Evolutionary conservation across 2,113 vertebrate genomes (phyloP).

Genomic region (Grantiella picta): DNA sequence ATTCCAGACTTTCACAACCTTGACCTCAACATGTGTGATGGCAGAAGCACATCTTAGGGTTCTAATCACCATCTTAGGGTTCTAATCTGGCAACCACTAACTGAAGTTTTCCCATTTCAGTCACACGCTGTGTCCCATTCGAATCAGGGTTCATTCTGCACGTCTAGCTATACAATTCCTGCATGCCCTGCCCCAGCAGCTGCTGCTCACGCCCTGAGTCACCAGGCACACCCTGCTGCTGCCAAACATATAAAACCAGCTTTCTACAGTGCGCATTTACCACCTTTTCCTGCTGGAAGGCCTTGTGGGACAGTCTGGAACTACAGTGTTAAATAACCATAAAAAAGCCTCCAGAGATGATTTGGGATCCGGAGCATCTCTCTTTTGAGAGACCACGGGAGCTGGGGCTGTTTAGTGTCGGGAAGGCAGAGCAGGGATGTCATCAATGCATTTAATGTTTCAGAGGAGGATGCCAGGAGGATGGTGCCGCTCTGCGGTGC

Average conservation of each 20-base stretch:
- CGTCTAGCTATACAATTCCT: fast-evolving
- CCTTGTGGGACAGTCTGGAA: background rate
- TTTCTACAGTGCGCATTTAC: fast-evolving
- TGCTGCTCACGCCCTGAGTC: background rate
- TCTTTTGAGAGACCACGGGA: fast-evolving
- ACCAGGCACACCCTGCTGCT: background rate
- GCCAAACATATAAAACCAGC: fast-evolving
- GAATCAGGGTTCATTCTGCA: fast-evolving
- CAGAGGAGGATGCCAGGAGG: fast-evolving
- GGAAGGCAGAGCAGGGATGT: background rate
- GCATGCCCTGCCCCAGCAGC: background rate
- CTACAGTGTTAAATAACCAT: fast-evolving
- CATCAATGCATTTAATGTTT: background rate
- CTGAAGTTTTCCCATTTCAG: background rate
- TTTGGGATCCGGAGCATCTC: background rate
- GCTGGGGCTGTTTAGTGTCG: fast-evolving
- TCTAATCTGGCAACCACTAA: fast-evolving
- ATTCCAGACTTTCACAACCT: fast-evolving
- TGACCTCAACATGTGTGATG: fast-evolving
- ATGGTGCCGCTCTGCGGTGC: background rate
- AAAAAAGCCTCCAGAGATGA: background rate
- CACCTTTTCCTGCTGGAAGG: no score
- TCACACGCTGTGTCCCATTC: fast-evolving
- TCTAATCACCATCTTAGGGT: background rate
- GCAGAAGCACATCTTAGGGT: background rate